Percentiles rank a stretch among this genome's conserved stretches.
These are phyloP conservation scores for Dryobota labecula DNA, from an alignment of 2,888 invertebrate genomes.

Conservation along the genomic window DNA sequence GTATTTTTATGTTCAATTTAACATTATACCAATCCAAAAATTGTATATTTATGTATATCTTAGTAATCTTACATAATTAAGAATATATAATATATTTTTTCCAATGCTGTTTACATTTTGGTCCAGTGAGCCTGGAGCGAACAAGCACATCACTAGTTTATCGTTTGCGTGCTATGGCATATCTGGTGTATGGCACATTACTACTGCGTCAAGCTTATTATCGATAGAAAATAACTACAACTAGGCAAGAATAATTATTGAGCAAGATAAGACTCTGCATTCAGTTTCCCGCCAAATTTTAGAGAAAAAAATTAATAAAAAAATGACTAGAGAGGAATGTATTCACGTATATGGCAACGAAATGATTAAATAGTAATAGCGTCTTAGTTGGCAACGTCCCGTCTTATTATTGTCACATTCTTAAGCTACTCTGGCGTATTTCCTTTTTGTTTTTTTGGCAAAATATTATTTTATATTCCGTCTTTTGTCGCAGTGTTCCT, in stretches of 20 bases:
- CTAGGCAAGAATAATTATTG: conserved; percentile 87
- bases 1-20: conserved; percentile 82
- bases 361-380: conserved; percentile 72
- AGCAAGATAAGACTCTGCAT: conserved; percentile 84
- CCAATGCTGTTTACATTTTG: conserved; percentile 82
- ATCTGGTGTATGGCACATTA: conserved; percentile 85
- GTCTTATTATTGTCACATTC: conserved; percentile 87
- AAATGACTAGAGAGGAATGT: conserved; percentile 90
- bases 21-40: conserved; percentile 88
- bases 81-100: conserved; percentile 77
- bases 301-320: conserved; percentile 52
- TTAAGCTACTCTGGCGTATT: conserved; percentile 82
- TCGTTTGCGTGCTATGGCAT: conserved; percentile 77
- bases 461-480: conserved; percentile 59
- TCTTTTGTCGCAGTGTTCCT: conserved; percentile 50
- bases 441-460: conserved; percentile 65
- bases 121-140: conserved; percentile 85
- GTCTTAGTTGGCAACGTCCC: conserved; percentile 85
- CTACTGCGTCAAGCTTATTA: conserved; percentile 83
- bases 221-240: conserved; percentile 75
- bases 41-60: conserved; percentile 85
- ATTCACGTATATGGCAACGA: conserved; percentile 79
- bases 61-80: conserved; percentile 77
- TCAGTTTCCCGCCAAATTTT: conserved; percentile 75
- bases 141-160: conserved; percentile 77